Percentiles rank a stretch among this genome's conserved stretches.
phyloP scores from a whole-genome alignment of 1,140 invertebrate genomes.

The Polypedilum vanderplanki region DNA sequence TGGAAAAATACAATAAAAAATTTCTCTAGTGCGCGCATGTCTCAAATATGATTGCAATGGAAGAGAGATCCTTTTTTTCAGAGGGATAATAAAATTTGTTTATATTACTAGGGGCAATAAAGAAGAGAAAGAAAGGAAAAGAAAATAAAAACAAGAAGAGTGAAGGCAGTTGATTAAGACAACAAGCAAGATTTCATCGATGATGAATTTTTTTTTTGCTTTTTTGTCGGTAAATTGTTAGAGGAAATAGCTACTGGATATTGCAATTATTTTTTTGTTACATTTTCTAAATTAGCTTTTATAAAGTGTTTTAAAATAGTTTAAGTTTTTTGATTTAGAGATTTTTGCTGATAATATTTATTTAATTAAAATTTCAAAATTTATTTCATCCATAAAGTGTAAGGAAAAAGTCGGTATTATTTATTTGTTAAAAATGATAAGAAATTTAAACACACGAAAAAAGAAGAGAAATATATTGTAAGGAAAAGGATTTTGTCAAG shows the following conservation, averaged over 20 bases:
- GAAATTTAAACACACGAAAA: conserved; percentile 13
- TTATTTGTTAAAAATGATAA: not conserved
- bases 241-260: too few species aligned
- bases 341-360: too few species aligned
- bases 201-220: not conserved
- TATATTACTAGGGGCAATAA: not conserved
- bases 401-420: not conserved
- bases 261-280: too few species aligned
- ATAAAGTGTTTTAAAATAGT: too few species aligned
- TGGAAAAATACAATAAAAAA: not conserved
- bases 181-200: not conserved
- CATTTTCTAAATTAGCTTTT: too few species aligned
- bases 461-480: not conserved
- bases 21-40: not conserved
- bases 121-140: not conserved
- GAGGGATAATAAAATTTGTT: conserved; percentile 19
- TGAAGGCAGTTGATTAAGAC: not conserved
- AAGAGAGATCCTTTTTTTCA: not conserved
- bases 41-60: not conserved
- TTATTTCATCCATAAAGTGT: too few species aligned
- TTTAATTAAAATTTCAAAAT: too few species aligned
- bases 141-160: not conserved
- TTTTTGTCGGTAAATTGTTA: too few species aligned
- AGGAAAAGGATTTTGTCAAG: too few species aligned
- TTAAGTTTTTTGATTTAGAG: too few species aligned